A percentile compares a stretch with the other conserved stretches of the same genome.
Evolutionary conservation across 2,888 invertebrate genomes (phyloP).

Genomic region (Apamea epomidion): DNA sequence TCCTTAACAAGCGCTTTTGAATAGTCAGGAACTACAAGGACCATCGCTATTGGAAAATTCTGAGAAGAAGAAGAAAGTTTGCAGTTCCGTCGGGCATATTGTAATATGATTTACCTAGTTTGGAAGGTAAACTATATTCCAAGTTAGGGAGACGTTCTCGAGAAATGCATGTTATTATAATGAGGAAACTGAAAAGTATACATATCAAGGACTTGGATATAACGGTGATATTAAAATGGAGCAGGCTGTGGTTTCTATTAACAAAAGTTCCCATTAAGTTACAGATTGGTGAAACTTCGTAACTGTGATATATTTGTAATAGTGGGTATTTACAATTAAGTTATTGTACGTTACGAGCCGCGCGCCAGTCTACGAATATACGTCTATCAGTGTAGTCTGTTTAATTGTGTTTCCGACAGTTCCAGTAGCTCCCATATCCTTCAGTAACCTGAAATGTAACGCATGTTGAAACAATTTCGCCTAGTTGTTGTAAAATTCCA

Average conservation of each 20-base stretch:
- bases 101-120: slow-evolving; percentile 29
- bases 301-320: no score
- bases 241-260: not conserved
- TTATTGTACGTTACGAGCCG: no score
- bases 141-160: not conserved
- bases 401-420: no score
- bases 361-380: no score
- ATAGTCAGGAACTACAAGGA: slow-evolving; percentile 28
- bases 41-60: slow-evolving; percentile 18
- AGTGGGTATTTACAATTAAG: no score
- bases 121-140: slow-evolving; percentile 17
- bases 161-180: slow-evolving; percentile 1
- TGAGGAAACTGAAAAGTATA: not conserved
- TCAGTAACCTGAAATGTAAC: not conserved
- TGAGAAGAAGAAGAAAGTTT: slow-evolving; percentile 32
- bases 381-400: no score
- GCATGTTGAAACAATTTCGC: not conserved
- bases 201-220: not conserved
- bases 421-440: no score
- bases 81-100: slow-evolving; percentile 10
- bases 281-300: not conserved
- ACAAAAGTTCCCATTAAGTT: not conserved
- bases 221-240: not conserved
- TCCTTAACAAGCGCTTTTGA: slow-evolving; percentile 50
- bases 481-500: not conserved